phyloP scores from a whole-genome alignment of 2,888 invertebrate genomes.

The Mesochorus sp. region DNA sequence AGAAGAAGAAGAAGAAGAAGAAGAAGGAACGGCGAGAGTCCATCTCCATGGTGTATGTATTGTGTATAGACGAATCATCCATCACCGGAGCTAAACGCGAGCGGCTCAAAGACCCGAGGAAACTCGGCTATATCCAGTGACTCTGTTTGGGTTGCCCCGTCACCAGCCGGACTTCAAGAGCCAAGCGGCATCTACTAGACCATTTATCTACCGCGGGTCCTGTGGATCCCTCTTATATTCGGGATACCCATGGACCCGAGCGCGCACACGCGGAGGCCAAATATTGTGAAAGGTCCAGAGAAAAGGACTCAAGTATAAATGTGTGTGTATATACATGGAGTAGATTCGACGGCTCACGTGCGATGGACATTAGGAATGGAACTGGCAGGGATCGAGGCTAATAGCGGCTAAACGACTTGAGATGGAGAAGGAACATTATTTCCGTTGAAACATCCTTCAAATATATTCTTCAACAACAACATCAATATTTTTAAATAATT shows the following conservation, averaged over 20 bases:
- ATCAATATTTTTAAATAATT: background rate
- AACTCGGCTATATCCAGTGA: slow-evolving; percentile 72
- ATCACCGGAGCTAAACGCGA: slow-evolving; percentile 72
- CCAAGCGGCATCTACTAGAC: slow-evolving; percentile 59
- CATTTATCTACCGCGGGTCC: slow-evolving; percentile 38
- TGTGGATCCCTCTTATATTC: slow-evolving; percentile 34
- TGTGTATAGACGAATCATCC: slow-evolving; percentile 74
- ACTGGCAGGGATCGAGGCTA: slow-evolving; percentile 39
- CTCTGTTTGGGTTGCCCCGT: slow-evolving; percentile 69
- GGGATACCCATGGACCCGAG: slow-evolving; percentile 33
- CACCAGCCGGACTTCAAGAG: slow-evolving; percentile 62
- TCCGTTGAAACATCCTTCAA: no score
- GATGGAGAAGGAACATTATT: background rate
- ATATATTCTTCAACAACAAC: background rate
- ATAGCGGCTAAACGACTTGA: slow-evolving; percentile 35
- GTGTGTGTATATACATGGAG: slow-evolving; percentile 64
- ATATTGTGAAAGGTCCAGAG: slow-evolving; percentile 82
- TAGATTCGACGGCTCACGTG: slow-evolving; percentile 74
- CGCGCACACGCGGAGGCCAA: slow-evolving; percentile 74
- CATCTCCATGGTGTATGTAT: background rate
- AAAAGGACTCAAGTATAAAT: slow-evolving; percentile 77
- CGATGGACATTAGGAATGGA: slow-evolving; percentile 43
- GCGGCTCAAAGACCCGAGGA: slow-evolving; percentile 74
- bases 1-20: slow-evolving; percentile 10
- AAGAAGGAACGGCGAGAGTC: background rate